Base-by-base conservation (phyloP, 92 coral and sea anemone genomes). In the Meandrina meandrites region DNA sequence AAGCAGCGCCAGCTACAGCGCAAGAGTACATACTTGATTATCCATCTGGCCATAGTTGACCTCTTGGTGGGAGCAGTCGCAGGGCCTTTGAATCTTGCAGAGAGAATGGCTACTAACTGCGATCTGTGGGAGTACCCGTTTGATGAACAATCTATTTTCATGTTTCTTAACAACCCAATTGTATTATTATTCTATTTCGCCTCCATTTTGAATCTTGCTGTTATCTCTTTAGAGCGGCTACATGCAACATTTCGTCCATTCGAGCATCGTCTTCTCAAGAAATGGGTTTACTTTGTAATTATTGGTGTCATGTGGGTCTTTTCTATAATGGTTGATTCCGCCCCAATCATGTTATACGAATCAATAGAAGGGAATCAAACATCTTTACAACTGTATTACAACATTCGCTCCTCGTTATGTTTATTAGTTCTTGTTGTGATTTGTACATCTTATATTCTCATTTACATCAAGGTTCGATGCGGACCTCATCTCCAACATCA, bases 1-100 rank as follows among this genome's bases (percentile, higher is more conserved):
- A 62, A 62, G 30, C 69, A 62, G 69, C 69, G 69, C 13, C 69
- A 62, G 69, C 69, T 62, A 62, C 69, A 62, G 69, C 69, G 69
- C 31, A 30, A 14, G 69, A 62, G 69, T 62, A 62, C 69, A 62
- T 62, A 24, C 31, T 10, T 62, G 69, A 62, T 62, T 24, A 62
- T 62, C 31, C 69, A 62, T 24, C 31, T 62, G 13, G 69, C 69
- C 3, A 6, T 62, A 22, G 69, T 62, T 30, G 69, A 62, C 69
- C 27, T 62, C 30, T 62, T 62, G 24, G 69, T 24, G 0, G 69
- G 69, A 14, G 30, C 31, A 62, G 31, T 62, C 11, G 22, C 69
- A 24, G 69, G 69, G 12, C 30, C 69, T 62, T 30, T 62, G 14
- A 62, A n/a, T 14, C 69, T 62, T 62, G 31, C 30, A 62, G 14